Evolutionary conservation across 1,140 invertebrate genomes (phyloP).

Genomic region (Drosophila hydei): DNA sequence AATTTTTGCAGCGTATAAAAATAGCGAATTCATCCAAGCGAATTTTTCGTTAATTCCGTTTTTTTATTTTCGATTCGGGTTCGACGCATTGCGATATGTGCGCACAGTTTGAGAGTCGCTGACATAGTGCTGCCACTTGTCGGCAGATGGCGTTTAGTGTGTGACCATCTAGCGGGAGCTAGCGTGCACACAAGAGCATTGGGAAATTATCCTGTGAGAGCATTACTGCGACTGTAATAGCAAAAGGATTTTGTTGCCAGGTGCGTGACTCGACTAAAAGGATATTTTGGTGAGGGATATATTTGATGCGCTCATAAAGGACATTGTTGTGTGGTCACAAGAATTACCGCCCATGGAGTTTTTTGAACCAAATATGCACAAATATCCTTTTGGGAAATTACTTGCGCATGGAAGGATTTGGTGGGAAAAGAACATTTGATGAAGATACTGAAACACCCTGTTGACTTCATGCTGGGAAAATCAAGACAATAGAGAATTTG

Average conservation of each 20-base stretch:
- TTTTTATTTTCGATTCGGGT: constrained; percentile 7
- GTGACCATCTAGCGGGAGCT: constrained; percentile 6
- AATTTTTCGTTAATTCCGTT: constrained; percentile 5
- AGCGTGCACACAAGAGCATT: too few species aligned
- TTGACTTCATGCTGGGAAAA: background rate
- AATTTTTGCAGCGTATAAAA: constrained; percentile 56
- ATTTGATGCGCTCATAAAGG: background rate
- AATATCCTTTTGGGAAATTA: background rate
- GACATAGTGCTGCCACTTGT: background rate
- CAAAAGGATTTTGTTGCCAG: background rate
- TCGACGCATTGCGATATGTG: constrained; percentile 9
- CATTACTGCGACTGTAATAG: background rate
- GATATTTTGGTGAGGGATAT: background rate
- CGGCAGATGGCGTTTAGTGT: constrained; percentile 36
- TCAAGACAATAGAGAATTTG: too few species aligned
- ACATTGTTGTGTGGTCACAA: background rate
- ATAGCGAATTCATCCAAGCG: constrained; percentile 26
- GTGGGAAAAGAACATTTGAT: too few species aligned
- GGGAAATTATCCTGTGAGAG: constrained; percentile 6
- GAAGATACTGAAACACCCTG: constrained; percentile 1
- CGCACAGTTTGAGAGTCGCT: constrained; percentile 41
- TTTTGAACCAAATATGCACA: background rate
- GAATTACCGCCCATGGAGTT: background rate
- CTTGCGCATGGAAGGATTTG: too few species aligned
- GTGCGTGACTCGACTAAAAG: background rate